Conservation (phyloP, 30 jellyfish, hydroid and myxozoan species). For the Cassiopea xamachana region DNA sequence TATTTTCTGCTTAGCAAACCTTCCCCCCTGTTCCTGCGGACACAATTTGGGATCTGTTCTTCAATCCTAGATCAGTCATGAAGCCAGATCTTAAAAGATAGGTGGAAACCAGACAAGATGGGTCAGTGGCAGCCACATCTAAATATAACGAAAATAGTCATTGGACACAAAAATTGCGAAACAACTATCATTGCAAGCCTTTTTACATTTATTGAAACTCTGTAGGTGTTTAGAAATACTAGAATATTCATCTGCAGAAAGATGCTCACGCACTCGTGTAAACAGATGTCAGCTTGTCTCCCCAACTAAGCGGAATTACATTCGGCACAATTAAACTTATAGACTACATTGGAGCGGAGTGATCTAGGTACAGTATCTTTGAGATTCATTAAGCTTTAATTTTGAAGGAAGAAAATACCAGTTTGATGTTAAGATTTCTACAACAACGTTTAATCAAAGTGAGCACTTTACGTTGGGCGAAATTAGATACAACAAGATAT, state of each 20-base stretch:
- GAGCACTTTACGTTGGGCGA: not conserved
- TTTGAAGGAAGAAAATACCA: not conserved
- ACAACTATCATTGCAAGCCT: not conserved
- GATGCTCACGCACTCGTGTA: not conserved
- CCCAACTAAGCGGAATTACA: not conserved
- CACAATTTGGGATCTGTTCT: too few species aligned
- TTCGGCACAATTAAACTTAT: not conserved
- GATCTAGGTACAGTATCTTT: not conserved
- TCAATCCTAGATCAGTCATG: too few species aligned
- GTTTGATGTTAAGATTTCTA: not conserved
- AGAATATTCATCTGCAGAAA: not conserved
- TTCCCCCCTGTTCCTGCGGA: too few species aligned
- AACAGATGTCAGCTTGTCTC: not conserved
- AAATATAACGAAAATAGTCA: too few species aligned
- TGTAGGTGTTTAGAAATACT: not conserved
- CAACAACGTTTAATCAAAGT: not conserved
- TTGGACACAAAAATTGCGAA: not conserved
- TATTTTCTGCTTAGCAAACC: too few species aligned
- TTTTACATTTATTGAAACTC: not conserved
- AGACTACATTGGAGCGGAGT: not conserved
- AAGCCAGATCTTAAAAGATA: too few species aligned
- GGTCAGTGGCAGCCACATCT: too few species aligned
- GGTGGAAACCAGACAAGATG: too few species aligned
- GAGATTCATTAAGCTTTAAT: not conserved
- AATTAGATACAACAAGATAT: not conserved